phyloP scores from a whole-genome alignment of 2,888 invertebrate species.

The Nasonovia ribisnigri region DNA sequence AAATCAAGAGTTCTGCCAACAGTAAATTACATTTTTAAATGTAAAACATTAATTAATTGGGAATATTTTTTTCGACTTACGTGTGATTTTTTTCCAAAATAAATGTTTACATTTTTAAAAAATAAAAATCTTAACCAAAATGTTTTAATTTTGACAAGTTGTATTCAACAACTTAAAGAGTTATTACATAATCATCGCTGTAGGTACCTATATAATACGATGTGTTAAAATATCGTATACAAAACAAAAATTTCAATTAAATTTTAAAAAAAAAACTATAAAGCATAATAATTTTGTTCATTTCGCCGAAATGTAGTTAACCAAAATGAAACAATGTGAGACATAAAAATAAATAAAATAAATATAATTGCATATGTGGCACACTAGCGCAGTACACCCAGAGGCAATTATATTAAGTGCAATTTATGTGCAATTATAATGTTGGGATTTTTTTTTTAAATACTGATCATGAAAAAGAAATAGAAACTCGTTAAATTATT shows the following conservation, averaged over 20 bases:
- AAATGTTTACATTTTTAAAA: background rate
- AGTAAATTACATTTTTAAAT: background rate
- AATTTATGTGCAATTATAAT: constrained; percentile 21
- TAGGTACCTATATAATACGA: too few relatives aligned
- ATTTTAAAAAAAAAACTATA: background rate
- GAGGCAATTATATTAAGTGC: background rate
- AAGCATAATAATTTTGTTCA: background rate
- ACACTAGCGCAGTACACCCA: background rate
- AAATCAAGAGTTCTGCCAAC: background rate
- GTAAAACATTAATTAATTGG: background rate
- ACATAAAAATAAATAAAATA: constrained; percentile 21
- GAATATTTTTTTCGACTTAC: background rate
- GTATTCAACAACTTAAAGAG: too few relatives aligned
- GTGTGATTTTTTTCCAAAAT: background rate
- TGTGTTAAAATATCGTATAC: too few relatives aligned
- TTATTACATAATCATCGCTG: too few relatives aligned
- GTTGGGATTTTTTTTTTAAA: background rate
- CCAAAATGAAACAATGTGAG: background rate
- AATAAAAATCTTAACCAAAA: background rate
- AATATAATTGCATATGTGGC: background rate
- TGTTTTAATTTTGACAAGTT: background rate
- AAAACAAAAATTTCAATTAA: background rate
- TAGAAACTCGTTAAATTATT: background rate
- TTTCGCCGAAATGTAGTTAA: background rate
- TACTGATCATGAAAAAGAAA: background rate